These are phyloP conservation scores for Aurelia sp. DNA, from an alignment of 30 jellyfish, hydroid and myxozoan genomes.

Conservation along the genomic window DNA sequence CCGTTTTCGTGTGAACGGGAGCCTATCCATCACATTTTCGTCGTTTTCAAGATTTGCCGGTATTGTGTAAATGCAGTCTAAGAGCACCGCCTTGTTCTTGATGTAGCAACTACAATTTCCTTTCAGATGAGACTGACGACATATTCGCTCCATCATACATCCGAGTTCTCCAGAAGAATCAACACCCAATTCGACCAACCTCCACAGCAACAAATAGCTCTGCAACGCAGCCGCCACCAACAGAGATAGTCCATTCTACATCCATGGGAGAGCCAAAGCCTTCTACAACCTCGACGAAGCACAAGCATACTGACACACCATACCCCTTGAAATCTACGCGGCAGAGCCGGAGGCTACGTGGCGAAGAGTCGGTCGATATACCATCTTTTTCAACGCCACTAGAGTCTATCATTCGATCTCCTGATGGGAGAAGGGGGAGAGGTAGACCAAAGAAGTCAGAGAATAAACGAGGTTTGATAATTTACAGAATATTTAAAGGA, in stretches of 20 bases:
- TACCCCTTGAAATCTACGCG: conserved; percentile 47
- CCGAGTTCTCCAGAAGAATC: conserved; percentile 69
- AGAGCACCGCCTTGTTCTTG: too few relatives aligned
- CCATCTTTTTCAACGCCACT: conserved; percentile 63
- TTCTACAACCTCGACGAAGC: not conserved
- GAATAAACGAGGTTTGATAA: not conserved
- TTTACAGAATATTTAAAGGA: too few relatives aligned
- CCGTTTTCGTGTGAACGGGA: too few relatives aligned
- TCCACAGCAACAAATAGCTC: not conserved
- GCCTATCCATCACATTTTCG: too few relatives aligned
- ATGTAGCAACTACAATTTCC: too few relatives aligned
- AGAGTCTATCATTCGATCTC: conserved; percentile 54
- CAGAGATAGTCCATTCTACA: not conserved
- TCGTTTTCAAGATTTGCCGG: too few relatives aligned
- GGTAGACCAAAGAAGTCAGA: conserved; percentile 12
- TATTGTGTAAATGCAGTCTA: too few relatives aligned
- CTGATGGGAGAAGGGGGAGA: conserved; percentile 38
- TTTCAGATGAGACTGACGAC: conserved; percentile 57
- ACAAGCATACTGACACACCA: not conserved
- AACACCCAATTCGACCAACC: conserved; percentile 55
- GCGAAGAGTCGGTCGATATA: conserved; percentile 54
- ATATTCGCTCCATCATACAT: conserved; percentile 70
- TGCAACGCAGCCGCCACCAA: not conserved
- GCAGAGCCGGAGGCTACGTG: conserved; percentile 67
- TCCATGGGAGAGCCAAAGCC: not conserved